Evolutionary conservation across 2,888 invertebrate genomes (phyloP).

Genomic region (Lasioglossum figueresi): DNA sequence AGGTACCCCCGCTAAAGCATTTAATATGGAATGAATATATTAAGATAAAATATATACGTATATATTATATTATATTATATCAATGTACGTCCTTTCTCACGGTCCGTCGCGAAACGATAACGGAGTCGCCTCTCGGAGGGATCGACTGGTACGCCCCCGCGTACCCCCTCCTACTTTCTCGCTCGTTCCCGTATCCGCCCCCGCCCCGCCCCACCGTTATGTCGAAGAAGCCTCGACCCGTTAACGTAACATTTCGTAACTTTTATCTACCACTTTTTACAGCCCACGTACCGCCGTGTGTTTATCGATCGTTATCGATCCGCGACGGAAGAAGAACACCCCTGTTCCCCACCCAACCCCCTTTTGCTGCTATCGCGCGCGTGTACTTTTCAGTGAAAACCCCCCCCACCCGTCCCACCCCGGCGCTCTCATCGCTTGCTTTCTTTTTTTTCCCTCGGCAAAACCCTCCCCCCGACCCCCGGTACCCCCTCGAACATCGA

Average conservation of each 20-base stretch:
- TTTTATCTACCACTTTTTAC: slow-evolving; percentile 49
- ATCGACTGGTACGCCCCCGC: slow-evolving; percentile 48
- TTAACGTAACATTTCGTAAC: slow-evolving; percentile 40
- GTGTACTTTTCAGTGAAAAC: slow-evolving; percentile 14
- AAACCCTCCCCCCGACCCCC: not conserved
- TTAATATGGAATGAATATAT: slow-evolving; percentile 82
- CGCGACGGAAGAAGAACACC: slow-evolving; percentile 47
- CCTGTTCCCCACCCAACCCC: not conserved
- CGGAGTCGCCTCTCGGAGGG: slow-evolving; percentile 63
- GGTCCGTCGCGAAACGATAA: slow-evolving; percentile 70
- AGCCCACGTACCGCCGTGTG: not conserved
- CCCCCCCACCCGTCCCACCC: slow-evolving; percentile 13
- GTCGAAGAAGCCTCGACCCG: slow-evolving; percentile 56
- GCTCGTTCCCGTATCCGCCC: not conserved
- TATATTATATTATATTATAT: slow-evolving; percentile 74
- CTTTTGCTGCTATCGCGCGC: slow-evolving; percentile 15
- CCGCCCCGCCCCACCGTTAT: not conserved
- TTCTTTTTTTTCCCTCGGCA: not conserved
- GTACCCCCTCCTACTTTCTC: slow-evolving; percentile 17
- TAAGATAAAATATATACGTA: slow-evolving; percentile 79
- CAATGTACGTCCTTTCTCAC: slow-evolving; percentile 75
- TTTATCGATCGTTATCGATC: slow-evolving; percentile 53
- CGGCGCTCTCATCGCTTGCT: not conserved
- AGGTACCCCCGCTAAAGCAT: slow-evolving; percentile 81
- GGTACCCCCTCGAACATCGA: slow-evolving; percentile 51